These are phyloP conservation scores for Cyprinus carpio DNA, from an alignment of 2,113 vertebrate genomes.

Conservation along the genomic window DNA sequence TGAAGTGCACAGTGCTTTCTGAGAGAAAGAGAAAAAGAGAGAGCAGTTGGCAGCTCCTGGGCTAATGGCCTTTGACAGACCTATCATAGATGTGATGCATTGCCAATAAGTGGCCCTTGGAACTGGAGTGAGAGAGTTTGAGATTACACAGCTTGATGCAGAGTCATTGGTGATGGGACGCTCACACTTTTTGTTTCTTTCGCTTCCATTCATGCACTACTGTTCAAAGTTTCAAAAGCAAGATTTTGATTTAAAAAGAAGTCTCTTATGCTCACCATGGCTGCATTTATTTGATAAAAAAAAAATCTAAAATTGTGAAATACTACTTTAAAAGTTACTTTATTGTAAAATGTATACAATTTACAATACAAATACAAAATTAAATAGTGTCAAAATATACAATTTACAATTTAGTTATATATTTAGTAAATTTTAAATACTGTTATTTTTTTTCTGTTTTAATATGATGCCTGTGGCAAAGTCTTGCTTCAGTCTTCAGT, in stretches of 20 bases:
- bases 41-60: neutral
- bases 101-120: constrained; percentile 43
- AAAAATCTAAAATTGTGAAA: no score
- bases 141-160: constrained; percentile 16
- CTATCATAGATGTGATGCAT: constrained; percentile 37
- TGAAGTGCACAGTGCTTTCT: constrained; percentile 30
- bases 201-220: neutral
- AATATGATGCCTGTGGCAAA: no score
- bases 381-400: no score
- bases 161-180: neutral
- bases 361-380: neutral
- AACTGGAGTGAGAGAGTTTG: constrained; percentile 12
- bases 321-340: no score
- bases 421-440: no score
- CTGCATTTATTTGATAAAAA: neutral
- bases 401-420: no score
- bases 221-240: neutral
- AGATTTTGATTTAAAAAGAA: neutral
- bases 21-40: constrained; percentile 13
- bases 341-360: neutral
- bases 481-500: no score
- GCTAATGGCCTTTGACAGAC: constrained; percentile 45
- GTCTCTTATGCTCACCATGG: neutral
- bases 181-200: neutral
- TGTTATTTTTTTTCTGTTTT: no score